Evolutionary conservation across 2,113 vertebrate species (phyloP), one percentile per base, ranked within the genome.

Genomic region (Otis tarda): DNA sequence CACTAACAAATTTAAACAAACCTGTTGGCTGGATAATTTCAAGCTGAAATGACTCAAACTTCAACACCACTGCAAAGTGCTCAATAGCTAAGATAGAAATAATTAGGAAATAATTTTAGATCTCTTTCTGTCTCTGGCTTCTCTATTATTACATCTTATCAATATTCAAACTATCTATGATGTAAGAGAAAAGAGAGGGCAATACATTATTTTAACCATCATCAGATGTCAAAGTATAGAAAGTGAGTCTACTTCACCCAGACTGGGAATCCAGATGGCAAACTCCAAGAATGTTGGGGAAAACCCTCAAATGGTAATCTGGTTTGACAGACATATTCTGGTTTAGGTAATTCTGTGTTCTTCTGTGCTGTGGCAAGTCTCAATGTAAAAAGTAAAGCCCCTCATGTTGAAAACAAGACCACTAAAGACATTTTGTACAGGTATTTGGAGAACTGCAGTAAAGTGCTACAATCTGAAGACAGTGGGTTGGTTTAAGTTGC

Each of bases 21-120:
- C 20, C 9, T 14, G n/a, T 30, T 0, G 0, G 8, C 24, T 61
- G 39, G 17, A 4, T 93, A 53, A 43, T 39, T 83, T 47, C 1
- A 4, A 89, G 14, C 6, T 86, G 63, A 92, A 93, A 87, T 52
- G 1, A 76, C 59, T 49, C 39, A 78, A 59, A 53, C 10, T 90
- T 67, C 50, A 71, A 14, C 18, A 86, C n/a, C 6, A 10, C 18
- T 83, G 24, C 49, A 10, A 89, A 76, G 17, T 50, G 10, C 7
- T 69, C 47, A 45, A 18, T 47, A 31, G 37, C n/a, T 73, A 57
- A 52, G 17, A 25, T 6, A 87, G n/a, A 78, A 85, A 45, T 52
- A 90, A 39, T 15, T 31, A 53, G 37, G 41, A 23, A 39, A 39
- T 41, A 41, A 2, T 83, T 68, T 50, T 25, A 78, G 17, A 39